These are phyloP conservation scores for Helarctos malayanus DNA, from an alignment of 2,797 vertebrate species.

Conservation along the genomic window DNA sequence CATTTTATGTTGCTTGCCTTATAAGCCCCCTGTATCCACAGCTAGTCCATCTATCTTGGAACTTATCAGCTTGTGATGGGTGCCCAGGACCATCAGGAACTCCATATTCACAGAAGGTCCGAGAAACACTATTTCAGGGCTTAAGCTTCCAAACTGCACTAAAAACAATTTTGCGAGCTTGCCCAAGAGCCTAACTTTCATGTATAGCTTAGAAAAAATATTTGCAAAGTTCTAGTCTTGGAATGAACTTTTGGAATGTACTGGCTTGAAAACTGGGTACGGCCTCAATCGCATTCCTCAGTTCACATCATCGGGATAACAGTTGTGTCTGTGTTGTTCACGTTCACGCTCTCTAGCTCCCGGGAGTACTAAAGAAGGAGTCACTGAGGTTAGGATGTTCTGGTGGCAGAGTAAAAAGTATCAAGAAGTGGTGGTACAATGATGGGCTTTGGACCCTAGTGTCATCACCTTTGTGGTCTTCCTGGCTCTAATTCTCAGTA, in stretches of 20 bases:
- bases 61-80: background rate
- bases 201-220: slow-evolving; percentile 4
- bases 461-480: background rate
- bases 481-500: background rate
- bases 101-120: background rate
- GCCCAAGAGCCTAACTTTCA: background rate
- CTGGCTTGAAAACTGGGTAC: background rate
- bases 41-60: background rate
- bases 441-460: background rate
- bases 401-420: background rate
- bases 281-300: background rate
- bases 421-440: background rate
- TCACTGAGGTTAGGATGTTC: background rate
- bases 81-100: background rate
- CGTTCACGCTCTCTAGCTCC: background rate
- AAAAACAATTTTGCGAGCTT: slow-evolving; percentile 10
- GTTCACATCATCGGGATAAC: background rate
- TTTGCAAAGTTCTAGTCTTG: background rate
- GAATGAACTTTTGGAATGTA: background rate
- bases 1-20: background rate
- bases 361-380: background rate
- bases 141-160: background rate
- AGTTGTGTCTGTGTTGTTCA: background rate
- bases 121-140: background rate
- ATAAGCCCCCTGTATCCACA: background rate